Evolutionary conservation across 2,888 invertebrate species (phyloP).

Genomic region (Hymenopus coronatus): DNA sequence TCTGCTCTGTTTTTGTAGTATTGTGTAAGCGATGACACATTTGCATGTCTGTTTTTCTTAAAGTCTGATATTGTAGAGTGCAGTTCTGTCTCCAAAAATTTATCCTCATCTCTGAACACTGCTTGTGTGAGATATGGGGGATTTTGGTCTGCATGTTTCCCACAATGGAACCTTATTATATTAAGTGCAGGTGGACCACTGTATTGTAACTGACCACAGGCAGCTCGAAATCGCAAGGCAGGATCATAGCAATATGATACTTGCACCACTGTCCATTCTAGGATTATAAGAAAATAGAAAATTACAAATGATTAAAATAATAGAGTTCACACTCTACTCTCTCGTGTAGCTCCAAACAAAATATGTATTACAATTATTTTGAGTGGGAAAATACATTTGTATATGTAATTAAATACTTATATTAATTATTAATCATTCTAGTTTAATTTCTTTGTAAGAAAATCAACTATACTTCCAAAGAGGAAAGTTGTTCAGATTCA

Average conservation of each 20-base stretch:
- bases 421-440: too few species aligned
- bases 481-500: too few species aligned
- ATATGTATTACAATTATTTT: too few species aligned
- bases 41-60: neutral
- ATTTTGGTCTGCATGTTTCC: neutral
- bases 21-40: neutral
- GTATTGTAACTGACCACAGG: neutral
- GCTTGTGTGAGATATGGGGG: neutral
- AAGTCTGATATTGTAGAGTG: neutral
- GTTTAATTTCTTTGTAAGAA: too few species aligned
- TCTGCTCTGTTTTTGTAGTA: neutral
- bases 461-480: too few species aligned
- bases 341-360: too few species aligned
- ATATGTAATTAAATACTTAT: too few species aligned
- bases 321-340: neutral
- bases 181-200: neutral
- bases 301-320: neutral
- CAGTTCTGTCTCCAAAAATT: neutral
- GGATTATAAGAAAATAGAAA: neutral
- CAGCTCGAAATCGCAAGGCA: neutral
- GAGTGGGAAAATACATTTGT: too few species aligned
- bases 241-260: neutral
- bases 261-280: conserved; percentile 6
- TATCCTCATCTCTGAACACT: neutral
- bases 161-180: neutral